Percentiles rank a stretch among this genome's conserved stretches.
Evolutionary conservation across 2,888 invertebrate species (phyloP).

Genomic region (Hydroisotoma schaefferi): DNA sequence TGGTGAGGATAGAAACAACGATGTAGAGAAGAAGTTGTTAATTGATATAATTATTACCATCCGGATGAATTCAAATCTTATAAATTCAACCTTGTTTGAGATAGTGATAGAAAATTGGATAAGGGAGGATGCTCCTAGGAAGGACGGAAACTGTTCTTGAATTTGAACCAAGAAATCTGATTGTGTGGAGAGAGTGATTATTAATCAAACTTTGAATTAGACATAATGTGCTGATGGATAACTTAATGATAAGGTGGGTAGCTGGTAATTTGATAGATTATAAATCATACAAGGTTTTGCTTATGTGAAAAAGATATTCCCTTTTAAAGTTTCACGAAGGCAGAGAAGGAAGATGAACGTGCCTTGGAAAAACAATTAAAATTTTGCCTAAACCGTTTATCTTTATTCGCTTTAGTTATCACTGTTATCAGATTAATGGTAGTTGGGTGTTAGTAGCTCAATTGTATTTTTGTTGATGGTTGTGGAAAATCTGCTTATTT

Average conservation of each 20-base stretch:
- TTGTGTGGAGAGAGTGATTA: not conserved
- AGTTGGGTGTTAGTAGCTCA: too few relatives aligned
- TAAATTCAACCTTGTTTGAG: not conserved
- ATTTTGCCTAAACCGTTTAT: too few relatives aligned
- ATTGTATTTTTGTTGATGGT: too few relatives aligned
- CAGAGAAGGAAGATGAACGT: too few relatives aligned
- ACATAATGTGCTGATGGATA: not conserved
- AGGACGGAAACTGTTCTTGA: not conserved
- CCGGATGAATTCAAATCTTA: not conserved
- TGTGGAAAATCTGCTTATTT: too few relatives aligned
- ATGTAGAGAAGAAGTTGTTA: not conserved
- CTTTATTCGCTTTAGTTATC: too few relatives aligned
- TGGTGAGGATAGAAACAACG: too few relatives aligned
- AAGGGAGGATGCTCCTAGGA: not conserved
- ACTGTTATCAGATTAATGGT: too few relatives aligned
- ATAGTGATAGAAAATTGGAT: not conserved
- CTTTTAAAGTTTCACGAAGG: not conserved
- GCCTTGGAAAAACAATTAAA: too few relatives aligned
- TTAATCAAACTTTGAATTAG: not conserved
- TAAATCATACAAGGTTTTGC: too few relatives aligned
- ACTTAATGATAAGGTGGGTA: not conserved
- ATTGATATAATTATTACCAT: slow-evolving; percentile 2
- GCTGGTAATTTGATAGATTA: not conserved
- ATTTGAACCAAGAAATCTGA: not conserved
- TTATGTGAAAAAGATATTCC: not conserved